Conservation (phyloP, 2,113 vertebrate species). For the Nesogale talazaci region DNA sequence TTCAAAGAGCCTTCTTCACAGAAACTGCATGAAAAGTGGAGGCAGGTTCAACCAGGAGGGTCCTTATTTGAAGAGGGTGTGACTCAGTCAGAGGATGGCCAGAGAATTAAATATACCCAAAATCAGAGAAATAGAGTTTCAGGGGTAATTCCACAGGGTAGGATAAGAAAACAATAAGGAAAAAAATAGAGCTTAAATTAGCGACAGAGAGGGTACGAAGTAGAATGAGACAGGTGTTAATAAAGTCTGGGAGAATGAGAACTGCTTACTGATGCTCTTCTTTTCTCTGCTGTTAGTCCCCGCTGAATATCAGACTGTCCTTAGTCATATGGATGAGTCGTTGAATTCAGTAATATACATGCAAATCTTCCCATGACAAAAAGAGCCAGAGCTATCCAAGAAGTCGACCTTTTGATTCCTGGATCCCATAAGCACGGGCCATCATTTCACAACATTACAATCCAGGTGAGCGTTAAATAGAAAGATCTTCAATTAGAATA, state of each 20-base stretch:
- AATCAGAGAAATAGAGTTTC: neutral
- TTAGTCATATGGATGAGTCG: neutral
- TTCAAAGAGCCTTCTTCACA: too few species aligned
- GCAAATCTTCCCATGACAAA: neutral
- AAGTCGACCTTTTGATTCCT: neutral
- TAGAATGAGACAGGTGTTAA: neutral
- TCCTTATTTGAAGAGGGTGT: neutral
- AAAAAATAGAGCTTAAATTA: neutral
- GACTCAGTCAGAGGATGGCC: neutral
- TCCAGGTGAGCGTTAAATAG: neutral
- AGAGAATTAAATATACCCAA: neutral
- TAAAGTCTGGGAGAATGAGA: neutral
- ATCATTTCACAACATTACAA: neutral
- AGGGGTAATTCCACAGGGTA: neutral
- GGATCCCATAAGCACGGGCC: neutral
- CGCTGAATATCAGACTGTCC: neutral
- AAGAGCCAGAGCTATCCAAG: neutral
- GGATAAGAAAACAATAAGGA: neutral
- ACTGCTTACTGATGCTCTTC: neutral
- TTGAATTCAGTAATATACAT: neutral
- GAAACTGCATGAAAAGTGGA: too few species aligned
- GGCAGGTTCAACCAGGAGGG: neutral
- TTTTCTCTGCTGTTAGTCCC: neutral
- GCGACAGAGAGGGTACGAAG: neutral
- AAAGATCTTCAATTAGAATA: neutral